These are phyloP conservation scores for Mythimna pallens DNA, from an alignment of 2,888 invertebrate genomes.

Conservation along the genomic window DNA sequence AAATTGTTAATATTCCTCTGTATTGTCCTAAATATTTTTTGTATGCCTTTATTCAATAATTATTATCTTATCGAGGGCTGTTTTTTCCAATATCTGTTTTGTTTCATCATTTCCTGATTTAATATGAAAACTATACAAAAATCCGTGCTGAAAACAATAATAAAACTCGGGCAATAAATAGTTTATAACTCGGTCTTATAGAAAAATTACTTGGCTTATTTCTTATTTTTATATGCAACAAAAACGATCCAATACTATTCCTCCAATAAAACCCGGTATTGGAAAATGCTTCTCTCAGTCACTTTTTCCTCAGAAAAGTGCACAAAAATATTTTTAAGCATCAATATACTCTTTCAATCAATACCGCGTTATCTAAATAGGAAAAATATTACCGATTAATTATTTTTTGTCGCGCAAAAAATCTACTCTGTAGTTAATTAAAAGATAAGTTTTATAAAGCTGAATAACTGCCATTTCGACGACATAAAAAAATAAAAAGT, in stretches of 20 bases:
- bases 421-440: neutral
- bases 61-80: no score
- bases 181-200: no score
- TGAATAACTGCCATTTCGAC: slow-evolving; percentile 23
- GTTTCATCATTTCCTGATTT: no score
- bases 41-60: no score
- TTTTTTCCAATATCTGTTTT: no score
- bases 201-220: no score
- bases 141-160: no score
- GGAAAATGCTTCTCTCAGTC: neutral
- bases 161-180: no score
- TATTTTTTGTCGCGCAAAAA: slow-evolving; percentile 22
- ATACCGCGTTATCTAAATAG: slow-evolving; percentile 7
- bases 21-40: no score
- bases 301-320: neutral
- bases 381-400: slow-evolving; percentile 3
- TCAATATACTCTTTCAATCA: neutral
- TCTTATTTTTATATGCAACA: neutral
- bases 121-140: no score
- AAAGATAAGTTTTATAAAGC: slow-evolving; percentile 17
- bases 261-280: neutral
- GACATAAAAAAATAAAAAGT: neutral
- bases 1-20: no score
- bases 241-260: neutral
- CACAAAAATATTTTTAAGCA: neutral